A percentile compares a stretch with the other conserved stretches of the same genome.
These are phyloP conservation scores for Ceuthmochares aereus DNA, from an alignment of 2,113 vertebrate species.

Conservation along the genomic window DNA sequence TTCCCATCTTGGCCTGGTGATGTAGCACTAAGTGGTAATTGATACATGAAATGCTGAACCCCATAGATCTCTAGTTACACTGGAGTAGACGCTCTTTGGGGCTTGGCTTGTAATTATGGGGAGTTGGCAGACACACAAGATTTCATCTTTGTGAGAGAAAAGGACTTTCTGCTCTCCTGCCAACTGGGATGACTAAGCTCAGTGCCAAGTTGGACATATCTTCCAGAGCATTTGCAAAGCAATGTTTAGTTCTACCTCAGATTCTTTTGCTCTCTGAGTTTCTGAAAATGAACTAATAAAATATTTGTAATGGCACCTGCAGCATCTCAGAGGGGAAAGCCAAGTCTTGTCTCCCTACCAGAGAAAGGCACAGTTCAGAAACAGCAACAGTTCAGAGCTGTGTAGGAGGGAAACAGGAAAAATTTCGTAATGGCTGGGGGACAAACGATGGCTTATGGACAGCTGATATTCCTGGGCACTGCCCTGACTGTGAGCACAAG, in stretches of 20 bases:
- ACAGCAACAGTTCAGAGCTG: neutral
- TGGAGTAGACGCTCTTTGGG: conserved; percentile 14
- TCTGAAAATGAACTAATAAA: conserved; percentile 22
- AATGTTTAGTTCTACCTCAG: neutral
- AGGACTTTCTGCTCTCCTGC: conserved; percentile 39
- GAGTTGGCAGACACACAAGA: conserved; percentile 40
- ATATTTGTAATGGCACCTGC: conserved; percentile 55
- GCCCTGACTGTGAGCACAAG: neutral
- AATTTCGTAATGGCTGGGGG: neutral
- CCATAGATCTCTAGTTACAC: conserved; percentile 31
- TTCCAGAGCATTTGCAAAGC: conserved; percentile 25
- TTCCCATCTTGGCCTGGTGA: conserved; percentile 37
- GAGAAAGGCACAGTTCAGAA: neutral
- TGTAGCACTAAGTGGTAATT: conserved; percentile 45
- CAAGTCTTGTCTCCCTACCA: neutral
- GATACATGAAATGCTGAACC: conserved; percentile 34
- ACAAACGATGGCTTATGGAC: neutral
- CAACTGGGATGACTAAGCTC: neutral
- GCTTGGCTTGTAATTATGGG: conserved; percentile 45
- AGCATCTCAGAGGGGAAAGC: neutral
- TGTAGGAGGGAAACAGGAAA: neutral
- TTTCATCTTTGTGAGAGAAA: conserved; percentile 47
- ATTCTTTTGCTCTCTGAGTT: neutral
- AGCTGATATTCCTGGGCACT: neutral
- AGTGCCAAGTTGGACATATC: conserved; percentile 6